These are phyloP conservation scores for Parazoanthus swiftii DNA, from an alignment of 92 coral and sea anemone species.

Conservation along the genomic window DNA sequence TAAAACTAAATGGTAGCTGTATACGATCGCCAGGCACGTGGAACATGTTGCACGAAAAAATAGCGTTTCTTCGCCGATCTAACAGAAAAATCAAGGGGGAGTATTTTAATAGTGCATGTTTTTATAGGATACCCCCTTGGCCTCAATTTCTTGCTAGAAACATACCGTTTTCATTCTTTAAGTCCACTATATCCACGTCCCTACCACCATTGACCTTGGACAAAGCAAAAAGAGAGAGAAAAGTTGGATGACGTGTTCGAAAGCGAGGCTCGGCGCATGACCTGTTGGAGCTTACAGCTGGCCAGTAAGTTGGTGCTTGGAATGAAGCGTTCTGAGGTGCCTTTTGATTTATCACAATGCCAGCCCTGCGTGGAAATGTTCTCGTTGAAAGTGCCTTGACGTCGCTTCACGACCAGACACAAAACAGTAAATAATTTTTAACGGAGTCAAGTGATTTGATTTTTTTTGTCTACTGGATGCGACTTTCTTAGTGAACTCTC, in stretches of 20 bases:
- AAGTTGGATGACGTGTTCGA: constrained; percentile 78
- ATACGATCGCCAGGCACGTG: neutral
- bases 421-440: neutral
- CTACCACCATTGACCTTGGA: neutral
- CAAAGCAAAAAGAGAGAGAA: constrained; percentile 47
- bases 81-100: neutral
- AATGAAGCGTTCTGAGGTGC: too few species aligned
- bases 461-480: neutral
- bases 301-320: neutral
- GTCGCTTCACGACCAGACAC: constrained; percentile 70
- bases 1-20: too few species aligned
- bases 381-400: constrained; percentile 33
- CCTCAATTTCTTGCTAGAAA: neutral
- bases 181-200: neutral
- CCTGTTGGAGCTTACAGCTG: constrained; percentile 45
- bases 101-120: neutral
- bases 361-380: neutral
- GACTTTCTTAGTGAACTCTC: too few species aligned
- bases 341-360: neutral
- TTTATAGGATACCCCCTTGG: neutral
- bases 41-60: neutral
- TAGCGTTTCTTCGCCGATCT: neutral
- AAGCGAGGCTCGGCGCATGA: constrained; percentile 80
- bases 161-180: constrained; percentile 62
- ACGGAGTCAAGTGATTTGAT: neutral